Percentiles rank a stretch among this genome's conserved stretches.
Evolutionary conservation across 1,140 invertebrate genomes (phyloP).

Genomic region (Brachionus asplanchnoidis): DNA sequence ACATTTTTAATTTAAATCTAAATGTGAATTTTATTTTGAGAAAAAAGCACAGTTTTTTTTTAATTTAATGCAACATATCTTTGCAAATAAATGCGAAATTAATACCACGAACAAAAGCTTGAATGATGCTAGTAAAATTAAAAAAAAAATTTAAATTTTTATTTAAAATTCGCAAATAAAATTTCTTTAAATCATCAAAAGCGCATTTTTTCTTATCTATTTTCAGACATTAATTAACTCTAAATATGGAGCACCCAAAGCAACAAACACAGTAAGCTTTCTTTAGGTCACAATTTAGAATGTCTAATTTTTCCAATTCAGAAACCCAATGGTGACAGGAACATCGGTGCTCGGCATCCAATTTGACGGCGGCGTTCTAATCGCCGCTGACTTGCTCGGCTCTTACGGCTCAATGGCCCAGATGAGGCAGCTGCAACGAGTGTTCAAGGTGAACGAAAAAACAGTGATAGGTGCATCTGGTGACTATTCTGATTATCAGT

Average conservation of each 20-base stretch:
- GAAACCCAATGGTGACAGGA: slow-evolving; percentile 76
- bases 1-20: background rate
- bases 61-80: background rate
- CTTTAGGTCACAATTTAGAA: background rate
- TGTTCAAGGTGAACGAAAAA: slow-evolving; percentile 80
- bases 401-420: slow-evolving; percentile 86
- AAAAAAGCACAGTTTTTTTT: background rate
- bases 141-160: slow-evolving; percentile 9
- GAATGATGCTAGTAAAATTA: slow-evolving; percentile 33
- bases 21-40: slow-evolving; percentile 37
- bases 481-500: slow-evolving; percentile 93
- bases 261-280: slow-evolving; percentile 9
- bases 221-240: background rate
- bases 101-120: background rate
- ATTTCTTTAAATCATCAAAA: background rate
- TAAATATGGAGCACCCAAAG: slow-evolving; percentile 8
- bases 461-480: slow-evolving; percentile 82
- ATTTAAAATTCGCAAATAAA: slow-evolving; percentile 23
- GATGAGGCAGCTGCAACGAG: slow-evolving; percentile 73
- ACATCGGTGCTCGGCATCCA: slow-evolving; percentile 81
- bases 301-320: slow-evolving; percentile 49
- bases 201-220: background rate
- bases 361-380: slow-evolving; percentile 79
- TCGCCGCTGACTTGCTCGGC: slow-evolving; percentile 82
- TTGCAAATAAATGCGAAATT: slow-evolving; percentile 28